Percentiles rank a stretch among this genome's conserved stretches.
Evolutionary conservation across 2,113 vertebrate genomes (phyloP).

Genomic region (Centrocercus urophasianus): DNA sequence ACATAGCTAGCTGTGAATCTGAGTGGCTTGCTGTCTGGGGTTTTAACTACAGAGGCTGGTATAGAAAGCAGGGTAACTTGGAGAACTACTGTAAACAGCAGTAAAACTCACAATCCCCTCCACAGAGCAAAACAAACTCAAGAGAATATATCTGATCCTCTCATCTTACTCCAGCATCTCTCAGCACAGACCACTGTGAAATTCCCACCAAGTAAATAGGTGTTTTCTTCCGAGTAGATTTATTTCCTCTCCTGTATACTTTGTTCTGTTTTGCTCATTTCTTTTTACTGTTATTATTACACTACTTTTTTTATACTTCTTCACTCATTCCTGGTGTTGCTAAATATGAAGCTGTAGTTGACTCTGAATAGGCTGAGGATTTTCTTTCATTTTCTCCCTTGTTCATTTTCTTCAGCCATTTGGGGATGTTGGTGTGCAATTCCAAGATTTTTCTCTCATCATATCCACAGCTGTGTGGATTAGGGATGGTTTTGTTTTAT

Average conservation of each 20-base stretch:
- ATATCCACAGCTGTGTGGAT: background rate
- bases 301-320: background rate
- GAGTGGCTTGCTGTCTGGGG: background rate
- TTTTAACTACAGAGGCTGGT: background rate
- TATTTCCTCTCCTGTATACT: background rate
- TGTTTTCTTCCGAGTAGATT: background rate
- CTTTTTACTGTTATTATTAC: background rate
- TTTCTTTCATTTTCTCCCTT: background rate
- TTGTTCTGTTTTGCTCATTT: background rate
- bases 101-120: background rate
- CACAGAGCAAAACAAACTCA: background rate
- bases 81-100: background rate
- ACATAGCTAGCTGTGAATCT: background rate
- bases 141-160: background rate
- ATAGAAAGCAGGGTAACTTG: background rate
- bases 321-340: background rate
- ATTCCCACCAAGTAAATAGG: background rate
- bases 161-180: background rate
- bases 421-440: background rate
- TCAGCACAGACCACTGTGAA: background rate
- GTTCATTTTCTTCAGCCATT: background rate
- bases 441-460: background rate
- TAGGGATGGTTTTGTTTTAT: background rate
- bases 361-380: background rate
- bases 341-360: background rate